These are phyloP conservation scores for Sepioteuthis lessoniana DNA, from an alignment of 2,888 invertebrate species.

Conservation along the genomic window DNA sequence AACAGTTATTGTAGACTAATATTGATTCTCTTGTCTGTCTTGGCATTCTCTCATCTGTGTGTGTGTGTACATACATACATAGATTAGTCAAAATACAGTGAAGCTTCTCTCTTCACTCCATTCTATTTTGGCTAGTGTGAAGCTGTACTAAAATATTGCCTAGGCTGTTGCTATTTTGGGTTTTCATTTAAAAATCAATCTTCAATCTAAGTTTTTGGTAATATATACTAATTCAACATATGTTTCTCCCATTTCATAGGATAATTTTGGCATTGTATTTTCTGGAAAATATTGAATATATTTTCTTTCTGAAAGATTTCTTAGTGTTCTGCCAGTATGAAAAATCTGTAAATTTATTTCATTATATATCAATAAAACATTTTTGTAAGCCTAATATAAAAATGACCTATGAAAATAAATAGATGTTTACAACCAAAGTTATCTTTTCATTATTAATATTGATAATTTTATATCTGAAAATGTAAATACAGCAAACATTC, in stretches of 20 bases:
- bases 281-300: neutral
- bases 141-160: constrained; percentile 40
- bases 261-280: neutral
- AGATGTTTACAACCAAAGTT: no score
- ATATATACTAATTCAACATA: neutral
- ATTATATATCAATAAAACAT: no score
- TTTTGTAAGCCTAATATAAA: no score
- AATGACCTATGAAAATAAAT: no score
- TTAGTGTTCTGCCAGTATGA: no score
- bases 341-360: no score
- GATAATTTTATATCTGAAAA: no score
- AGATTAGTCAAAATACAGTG: neutral
- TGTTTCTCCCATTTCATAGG: neutral
- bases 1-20: constrained; percentile 44
- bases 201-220: neutral
- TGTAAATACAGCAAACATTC: no score
- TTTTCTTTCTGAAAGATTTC: no score
- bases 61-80: neutral
- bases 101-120: neutral
- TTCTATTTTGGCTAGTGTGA: neutral
- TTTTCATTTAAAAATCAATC: constrained; percentile 43
- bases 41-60: neutral
- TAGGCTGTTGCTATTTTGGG: constrained; percentile 39
- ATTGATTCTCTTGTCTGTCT: constrained; percentile 39
- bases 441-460: no score